phyloP scores from a whole-genome alignment of 2,113 vertebrate species.

The Grammomys dolichurus region DNA sequence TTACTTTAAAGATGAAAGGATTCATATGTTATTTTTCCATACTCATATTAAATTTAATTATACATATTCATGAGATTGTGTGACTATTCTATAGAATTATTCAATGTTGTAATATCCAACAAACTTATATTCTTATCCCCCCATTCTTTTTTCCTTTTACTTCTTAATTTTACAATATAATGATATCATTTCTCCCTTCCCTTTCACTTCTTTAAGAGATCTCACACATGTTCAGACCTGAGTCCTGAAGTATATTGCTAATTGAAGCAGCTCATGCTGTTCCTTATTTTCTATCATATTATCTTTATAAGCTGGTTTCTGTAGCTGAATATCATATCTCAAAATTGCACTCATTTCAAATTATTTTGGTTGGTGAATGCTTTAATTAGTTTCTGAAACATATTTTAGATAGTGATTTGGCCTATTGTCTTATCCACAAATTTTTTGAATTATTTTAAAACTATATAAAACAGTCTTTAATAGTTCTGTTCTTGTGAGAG shows the following conservation, averaged over 20 bases:
- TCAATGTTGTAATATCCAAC: neutral
- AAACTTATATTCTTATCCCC: neutral
- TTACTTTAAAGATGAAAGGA: neutral
- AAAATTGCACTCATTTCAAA: neutral
- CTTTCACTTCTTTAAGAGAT: neutral
- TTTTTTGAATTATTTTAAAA: conserved; percentile 61
- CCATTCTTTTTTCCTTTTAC: neutral
- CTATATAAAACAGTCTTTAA: conserved; percentile 53
- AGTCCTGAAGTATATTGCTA: neutral
- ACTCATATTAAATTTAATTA: neutral
- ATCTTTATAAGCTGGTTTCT: neutral
- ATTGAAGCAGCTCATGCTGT: neutral
- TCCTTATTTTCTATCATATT: neutral
- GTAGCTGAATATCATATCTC: conserved; percentile 46
- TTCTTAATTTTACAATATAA: neutral
- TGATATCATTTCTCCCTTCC: neutral
- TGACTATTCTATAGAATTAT: neutral
- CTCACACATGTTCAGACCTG: neutral
- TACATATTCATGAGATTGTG: neutral
- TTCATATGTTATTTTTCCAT: neutral
- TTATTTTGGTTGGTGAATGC: conserved; percentile 46
- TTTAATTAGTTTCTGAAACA: neutral
- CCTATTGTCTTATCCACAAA: conserved; percentile 54
- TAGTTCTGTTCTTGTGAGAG: conserved; percentile 25
- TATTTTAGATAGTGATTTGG: conserved; percentile 39